Evolutionary conservation across 2,113 vertebrate species (phyloP).

Genomic region (Pardalotus punctatus): DNA sequence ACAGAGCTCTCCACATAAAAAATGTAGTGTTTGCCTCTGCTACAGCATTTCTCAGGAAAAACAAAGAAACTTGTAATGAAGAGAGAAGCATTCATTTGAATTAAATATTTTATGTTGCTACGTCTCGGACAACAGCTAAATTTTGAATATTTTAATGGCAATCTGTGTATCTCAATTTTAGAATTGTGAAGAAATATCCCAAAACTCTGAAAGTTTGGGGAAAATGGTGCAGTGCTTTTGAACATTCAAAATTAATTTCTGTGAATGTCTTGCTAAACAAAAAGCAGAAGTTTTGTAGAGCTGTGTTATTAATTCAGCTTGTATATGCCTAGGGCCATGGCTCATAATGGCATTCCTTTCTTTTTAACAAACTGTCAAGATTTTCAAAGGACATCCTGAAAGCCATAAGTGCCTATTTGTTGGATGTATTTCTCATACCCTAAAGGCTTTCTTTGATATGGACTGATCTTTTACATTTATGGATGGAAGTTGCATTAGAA

Average conservation of each 20-base stretch:
- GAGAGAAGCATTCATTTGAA: background rate
- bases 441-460: slow-evolving; percentile 65
- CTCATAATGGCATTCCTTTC: slow-evolving; percentile 68
- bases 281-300: slow-evolving; percentile 50
- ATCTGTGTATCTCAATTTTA: background rate
- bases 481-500: slow-evolving; percentile 8
- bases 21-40: background rate
- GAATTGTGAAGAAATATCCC: slow-evolving; percentile 21
- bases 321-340: slow-evolving; percentile 58
- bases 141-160: slow-evolving; percentile 10
- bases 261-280: slow-evolving; percentile 45
- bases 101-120: background rate
- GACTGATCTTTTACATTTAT: slow-evolving; percentile 60
- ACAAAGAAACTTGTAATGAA: background rate
- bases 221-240: background rate
- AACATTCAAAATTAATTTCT: slow-evolving; percentile 29
- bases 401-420: slow-evolving; percentile 59
- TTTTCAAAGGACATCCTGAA: slow-evolving; percentile 69
- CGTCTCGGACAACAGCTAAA: background rate
- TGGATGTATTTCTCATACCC: slow-evolving; percentile 55
- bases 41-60: background rate
- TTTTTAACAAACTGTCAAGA: slow-evolving; percentile 64
- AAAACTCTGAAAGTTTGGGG: background rate
- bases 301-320: slow-evolving; percentile 65
- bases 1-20: background rate